Base-by-base conservation (phyloP, 35 echinoderm and acorn worm species). In the Lytechinus pictus region DNA sequence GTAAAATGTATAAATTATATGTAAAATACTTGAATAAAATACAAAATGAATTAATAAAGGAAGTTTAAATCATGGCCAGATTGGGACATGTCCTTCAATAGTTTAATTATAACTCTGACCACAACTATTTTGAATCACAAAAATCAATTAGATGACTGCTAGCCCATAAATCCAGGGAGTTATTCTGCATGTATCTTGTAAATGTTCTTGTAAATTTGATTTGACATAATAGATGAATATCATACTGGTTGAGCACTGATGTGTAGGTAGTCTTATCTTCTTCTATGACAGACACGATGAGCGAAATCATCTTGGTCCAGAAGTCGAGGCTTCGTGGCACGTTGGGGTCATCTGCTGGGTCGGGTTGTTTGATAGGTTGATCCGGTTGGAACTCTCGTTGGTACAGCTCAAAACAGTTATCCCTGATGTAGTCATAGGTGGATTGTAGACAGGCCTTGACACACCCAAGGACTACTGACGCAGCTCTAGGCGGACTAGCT, bases 191-290 rank as follows among this genome's bases (percentile, higher is more conserved):
- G 33, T 44, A 44, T 44, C 33, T 44, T 44, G 33, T 44, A 44
- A 44, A 44, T 44, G 0, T 44, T 44, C 33, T 44, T 44, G 33
- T 44, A 44, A 44, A 44, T 44, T 44, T 44, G 1, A 44, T 44
- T 44, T 44, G 33, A 44, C 2, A 44, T 44, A 44, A 2, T 44
- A 44, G 33, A 44, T 44, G 33, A 44, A 10, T 1, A 8, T 98
- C 98, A 98, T 53, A 99, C 98, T 99, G 98, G 55, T 99, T 99
- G n/a, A 99, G 95, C 61, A 99, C 97, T 52, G 95, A 53, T 52
- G 98, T 99, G 55, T 99, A 99, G 6, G 97, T 99, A 3, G 95
- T 96, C 92, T 99, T 99, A 86, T 99, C 98, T 95, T 99, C 97
- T 55, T 99, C 98, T 44, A 99, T 99, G 27, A 99, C 98, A 4